Evolutionary conservation across 2,888 invertebrate genomes (phyloP), one percentile per base, ranked within the genome.

Genomic region (Pseudoips prasinana): DNA sequence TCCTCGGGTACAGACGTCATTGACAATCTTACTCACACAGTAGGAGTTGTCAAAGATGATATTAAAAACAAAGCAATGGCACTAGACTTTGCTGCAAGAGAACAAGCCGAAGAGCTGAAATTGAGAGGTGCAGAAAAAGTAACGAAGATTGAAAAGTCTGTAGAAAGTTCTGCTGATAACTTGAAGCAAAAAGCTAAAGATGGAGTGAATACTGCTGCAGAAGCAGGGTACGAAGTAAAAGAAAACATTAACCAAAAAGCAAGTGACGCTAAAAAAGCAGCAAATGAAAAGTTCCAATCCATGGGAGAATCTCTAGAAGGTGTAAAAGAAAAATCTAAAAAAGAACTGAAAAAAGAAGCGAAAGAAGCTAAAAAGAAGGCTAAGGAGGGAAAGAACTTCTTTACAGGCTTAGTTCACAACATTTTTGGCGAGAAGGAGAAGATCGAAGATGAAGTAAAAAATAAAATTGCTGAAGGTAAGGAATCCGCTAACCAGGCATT

Each of bases 351-450:
- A 44, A 72, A 76, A 23, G 71, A 79, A 41, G 70, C 70, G 1
- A 79, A 74, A 22, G 78, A 82, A 60, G 74, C 69, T 1, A 84
- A 86, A 46, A 84, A 87, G 57, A 86, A 86, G 38, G 72, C 79
- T 8, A 87, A 87, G 51, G 83, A 87, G 63, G 78, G 87, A 1
- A 87, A 88, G 40, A 78, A 69, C 47, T 88, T 88, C 51, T 78
- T 88, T 22, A 74, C 84, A 6, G 87, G 88, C 8, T 54, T 89
- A 22, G 85, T 87, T 1, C 78, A 82, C 3, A 87, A 84, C 33
- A 82, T 89, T 19, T 85, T 85, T 32, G 85, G 86, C 4, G 84
- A 85, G 33, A 89, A 87, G 53, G 88, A 88, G 9, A 87, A 87
- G 58, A 51, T 85, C 3, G 87, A 88, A 58, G 75, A 76, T 36